Conservation (phyloP, 1,140 invertebrate species). For the Euborellia annulipes region DNA sequence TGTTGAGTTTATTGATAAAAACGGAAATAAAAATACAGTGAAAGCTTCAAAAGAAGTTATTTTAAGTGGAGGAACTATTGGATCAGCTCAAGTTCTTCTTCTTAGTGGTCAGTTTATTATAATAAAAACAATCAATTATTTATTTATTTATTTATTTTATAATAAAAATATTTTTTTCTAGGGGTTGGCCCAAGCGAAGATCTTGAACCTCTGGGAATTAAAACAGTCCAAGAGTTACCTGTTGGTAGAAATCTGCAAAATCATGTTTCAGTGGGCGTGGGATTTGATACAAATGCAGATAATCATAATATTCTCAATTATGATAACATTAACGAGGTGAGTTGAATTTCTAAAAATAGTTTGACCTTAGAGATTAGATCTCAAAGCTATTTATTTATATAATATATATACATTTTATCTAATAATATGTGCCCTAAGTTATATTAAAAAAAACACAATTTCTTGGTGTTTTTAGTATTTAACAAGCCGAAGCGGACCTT, state of each 20-base stretch:
- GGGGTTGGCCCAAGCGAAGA: constrained; percentile 9
- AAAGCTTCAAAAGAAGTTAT: constrained; percentile 6
- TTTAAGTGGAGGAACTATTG: constrained; percentile 5
- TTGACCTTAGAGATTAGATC: no score
- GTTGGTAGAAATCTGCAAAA: constrained; percentile 42
- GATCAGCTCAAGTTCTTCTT: constrained; percentile 8
- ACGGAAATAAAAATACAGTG: constrained; percentile 6
- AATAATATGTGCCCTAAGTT: no score
- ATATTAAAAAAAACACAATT: no score
- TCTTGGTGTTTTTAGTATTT: no score
- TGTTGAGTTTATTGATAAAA: constrained; percentile 37
- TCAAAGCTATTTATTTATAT: no score
- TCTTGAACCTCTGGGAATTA: constrained; percentile 1
- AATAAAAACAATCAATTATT: no score
- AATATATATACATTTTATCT: no score
- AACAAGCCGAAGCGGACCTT: no score
- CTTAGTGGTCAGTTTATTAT: not conserved
- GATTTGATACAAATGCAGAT: constrained; percentile 26
- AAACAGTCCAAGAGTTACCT: constrained; percentile 25
- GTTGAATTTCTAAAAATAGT: no score
- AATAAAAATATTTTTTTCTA: no score
- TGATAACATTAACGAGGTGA: constrained; percentile 26
- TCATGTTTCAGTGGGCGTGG: constrained; percentile 29
- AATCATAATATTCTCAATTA: not conserved
- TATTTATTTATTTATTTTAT: no score